Conservation (phyloP, 2,888 invertebrate species). For the Mythimna lalbum region DNA sequence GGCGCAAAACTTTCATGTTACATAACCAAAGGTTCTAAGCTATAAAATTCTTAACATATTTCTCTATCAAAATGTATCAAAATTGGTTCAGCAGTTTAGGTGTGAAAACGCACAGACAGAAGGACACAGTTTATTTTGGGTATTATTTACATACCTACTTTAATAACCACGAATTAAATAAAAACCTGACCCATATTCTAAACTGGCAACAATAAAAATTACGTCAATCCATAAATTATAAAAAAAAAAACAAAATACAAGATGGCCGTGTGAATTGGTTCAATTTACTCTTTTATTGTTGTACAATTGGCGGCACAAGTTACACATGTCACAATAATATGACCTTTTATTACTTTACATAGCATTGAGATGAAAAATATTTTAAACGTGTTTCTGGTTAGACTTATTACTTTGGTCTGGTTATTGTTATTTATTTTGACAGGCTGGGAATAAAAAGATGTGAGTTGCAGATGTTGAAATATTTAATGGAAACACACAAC, state of each 20-base stretch:
- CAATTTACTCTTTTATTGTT: conserved; percentile 41
- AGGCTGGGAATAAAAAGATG: conserved; percentile 5
- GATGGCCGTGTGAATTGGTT: conserved; percentile 51
- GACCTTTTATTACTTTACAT: conserved; percentile 33
- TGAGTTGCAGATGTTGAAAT: neutral
- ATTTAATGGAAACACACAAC: neutral
- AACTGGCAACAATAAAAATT: conserved; percentile 22
- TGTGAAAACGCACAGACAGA: too few species aligned
- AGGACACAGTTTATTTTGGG: too few species aligned
- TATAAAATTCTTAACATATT: too few species aligned
- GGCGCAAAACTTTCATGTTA: too few species aligned
- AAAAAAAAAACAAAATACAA: conserved; percentile 24
- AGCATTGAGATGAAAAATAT: conserved; percentile 27
- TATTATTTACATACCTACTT: neutral
- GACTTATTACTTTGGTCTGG: neutral
- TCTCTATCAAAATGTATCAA: too few species aligned
- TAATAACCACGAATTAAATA: neutral
- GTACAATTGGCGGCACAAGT: conserved; percentile 22
- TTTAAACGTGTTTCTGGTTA: neutral
- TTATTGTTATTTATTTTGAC: neutral
- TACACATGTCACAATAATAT: conserved; percentile 18
- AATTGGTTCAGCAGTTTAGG: too few species aligned
- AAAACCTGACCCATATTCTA: conserved; percentile 19
- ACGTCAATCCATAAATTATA: conserved; percentile 11
- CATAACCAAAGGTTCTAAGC: too few species aligned